phyloP scores from a whole-genome alignment of 2,888 invertebrate species.

The Heliconius sara region DNA sequence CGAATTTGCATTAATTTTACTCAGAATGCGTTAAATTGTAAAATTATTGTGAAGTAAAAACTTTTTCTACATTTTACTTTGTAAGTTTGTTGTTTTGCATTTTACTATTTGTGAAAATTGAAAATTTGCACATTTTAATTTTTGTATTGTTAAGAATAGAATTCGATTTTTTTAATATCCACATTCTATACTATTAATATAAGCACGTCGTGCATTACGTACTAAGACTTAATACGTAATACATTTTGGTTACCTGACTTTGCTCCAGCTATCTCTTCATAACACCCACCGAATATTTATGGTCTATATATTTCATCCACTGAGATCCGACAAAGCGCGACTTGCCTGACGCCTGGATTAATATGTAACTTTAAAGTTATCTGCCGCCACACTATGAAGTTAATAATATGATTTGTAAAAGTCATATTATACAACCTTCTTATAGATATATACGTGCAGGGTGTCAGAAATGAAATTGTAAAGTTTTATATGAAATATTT shows the following conservation, averaged over 20 bases:
- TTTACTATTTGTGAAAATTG: not conserved
- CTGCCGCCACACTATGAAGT: conserved; percentile 40
- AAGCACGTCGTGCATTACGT: conserved; percentile 30
- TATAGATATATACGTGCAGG: conserved; percentile 2
- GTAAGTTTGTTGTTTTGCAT: not conserved
- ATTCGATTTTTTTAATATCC: too few species aligned
- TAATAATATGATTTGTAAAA: conserved; percentile 38
- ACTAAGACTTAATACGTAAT: conserved; percentile 45
- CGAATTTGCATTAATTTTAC: too few species aligned
- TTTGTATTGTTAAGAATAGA: too few species aligned
- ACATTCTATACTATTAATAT: not conserved
- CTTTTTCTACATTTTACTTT: not conserved
- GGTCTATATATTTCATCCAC: conserved; percentile 74
- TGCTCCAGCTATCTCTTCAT: conserved; percentile 68
- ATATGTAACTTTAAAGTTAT: conserved; percentile 61
- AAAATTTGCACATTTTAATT: too few species aligned
- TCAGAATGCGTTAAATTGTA: too few species aligned
- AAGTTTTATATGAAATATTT: not conserved
- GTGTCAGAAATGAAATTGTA: not conserved
- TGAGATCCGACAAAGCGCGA: conserved; percentile 68
- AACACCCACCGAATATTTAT: conserved; percentile 78
- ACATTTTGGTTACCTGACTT: conserved; percentile 70
- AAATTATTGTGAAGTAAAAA: too few species aligned
- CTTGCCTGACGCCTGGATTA: conserved; percentile 70
- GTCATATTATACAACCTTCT: conserved; percentile 30